Evolutionary conservation across 2,888 invertebrate species (phyloP), one percentile per base, ranked within the genome.

Genomic region (Pollenia amentaria): DNA sequence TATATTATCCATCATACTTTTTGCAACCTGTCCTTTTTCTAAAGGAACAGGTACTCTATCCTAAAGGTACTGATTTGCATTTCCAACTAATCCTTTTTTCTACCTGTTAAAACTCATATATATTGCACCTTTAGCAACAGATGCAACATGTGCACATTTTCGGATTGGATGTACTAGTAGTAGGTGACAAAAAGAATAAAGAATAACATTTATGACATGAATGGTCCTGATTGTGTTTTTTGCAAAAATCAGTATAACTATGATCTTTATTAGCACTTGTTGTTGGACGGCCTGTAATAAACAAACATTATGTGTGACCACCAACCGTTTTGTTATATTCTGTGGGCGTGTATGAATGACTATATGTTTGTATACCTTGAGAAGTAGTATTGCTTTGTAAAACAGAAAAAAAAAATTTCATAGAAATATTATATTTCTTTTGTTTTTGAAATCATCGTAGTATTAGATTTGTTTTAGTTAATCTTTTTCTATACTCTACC

Each of bases 41-140:
- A 10, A 8, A 1, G 11, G 1, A 57, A 78, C 69, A 69, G 48
- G 78, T 78, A 78, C 40, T 57, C 18, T 67, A 14, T 29, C 10
- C 6, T 29, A 29, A 29, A 29, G 29, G 46, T 44, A 38, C 11
- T 70, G 55, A 80, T 73, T 80, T 72, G 80, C 80, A 80, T 80
- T 65, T 64, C 46, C 29, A 53, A 65, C 72, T 80, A 80, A 80
- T 72, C 80, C 80, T 73, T 80, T 69, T 55, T 44, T 72, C 12
- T 80, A 80, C 80, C 80, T 80, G 72, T 16, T 11, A 18, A 42
- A 40, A 4, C 14, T 57, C 4, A 29, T 6, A 7, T 29, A 65
- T 44, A 67, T 70, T 62, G 53, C 62, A 79, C 70, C 70, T 60
- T 38, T 69, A 42, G 18, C 29, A 38, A 57, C 78, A 78, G 78